Base-by-base conservation (phyloP, 2,113 vertebrate genomes). In the Oncorhynchus tshawytscha region DNA sequence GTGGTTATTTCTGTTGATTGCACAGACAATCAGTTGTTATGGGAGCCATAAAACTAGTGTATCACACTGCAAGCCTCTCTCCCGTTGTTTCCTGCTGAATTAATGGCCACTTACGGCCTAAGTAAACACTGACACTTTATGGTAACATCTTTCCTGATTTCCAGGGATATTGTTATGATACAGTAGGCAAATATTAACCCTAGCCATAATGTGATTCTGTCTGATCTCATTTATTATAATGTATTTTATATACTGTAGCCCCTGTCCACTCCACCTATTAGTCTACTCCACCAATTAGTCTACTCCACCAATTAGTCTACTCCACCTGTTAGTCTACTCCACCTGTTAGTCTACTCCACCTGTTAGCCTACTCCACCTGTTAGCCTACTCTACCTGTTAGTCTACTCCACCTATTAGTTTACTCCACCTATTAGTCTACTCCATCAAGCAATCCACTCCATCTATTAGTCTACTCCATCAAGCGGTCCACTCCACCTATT, bases 201-300 rank as follows among this genome's bases (percentile, higher is more conserved):
- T 13, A 51, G 49, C 13, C 49, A 39, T 80, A 64, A 79, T 54
- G 13, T 66, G 71, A 78, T 79, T 80, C 64, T 12, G 4, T 75
- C 75, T 78, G 60, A 80, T 75, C 75, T 78, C 39, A 80, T 87
- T 81, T 25, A 71, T 48, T 48, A 16, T 84, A 82, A 88, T 85
- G 77, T 24, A 25, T 82, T 69, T 51, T 13, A 51, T 13, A 39
- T 39, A 39, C 34, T 39, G 6, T 39, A 7, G 6, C 34, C 31
- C 31, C 5, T 6, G 31, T 8, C 1, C 7, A 39, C 34, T 39
- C 34, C 34, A 39, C 0, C 11, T 16, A 51, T 16, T 8, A 2
- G 34, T 8, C 34, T 0, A 39, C 34, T 39, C 34, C 34, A 2
- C 1, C 31, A 5, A 31, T 31, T 31, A 31, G 29, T 5, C 29